Base-by-base conservation (phyloP, 2,888 invertebrate genomes). In the Automeris io region DNA sequence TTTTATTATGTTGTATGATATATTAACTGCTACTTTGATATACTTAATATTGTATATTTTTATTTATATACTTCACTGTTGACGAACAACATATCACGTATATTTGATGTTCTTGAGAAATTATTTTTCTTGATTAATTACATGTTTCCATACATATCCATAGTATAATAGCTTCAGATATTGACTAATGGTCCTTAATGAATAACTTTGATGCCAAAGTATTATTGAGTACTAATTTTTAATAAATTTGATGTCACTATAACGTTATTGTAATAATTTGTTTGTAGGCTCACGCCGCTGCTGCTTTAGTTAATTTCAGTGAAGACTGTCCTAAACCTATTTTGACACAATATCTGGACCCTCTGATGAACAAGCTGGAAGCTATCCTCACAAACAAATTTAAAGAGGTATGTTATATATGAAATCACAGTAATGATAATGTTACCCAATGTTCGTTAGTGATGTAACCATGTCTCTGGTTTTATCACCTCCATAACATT, bases 251-350 rank as follows among this genome's bases (percentile, higher is more conserved):
- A n/a, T n/a, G n/a, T n/a, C n/a, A n/a, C n/a, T n/a, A n/a, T n/a
- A n/a, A n/a, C n/a, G n/a, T n/a, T n/a, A n/a, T n/a, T n/a, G n/a
- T n/a, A 31, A 38, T 29, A 24, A 24, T 40, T 35, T 45, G 24
- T n/a, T 51, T 48, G 22, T 87, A 92, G 82, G 91, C 92, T 38
- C 92, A 92, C 55, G 91, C 91, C 55, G 95, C 98, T 32, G 99
- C 99, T 36, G 99, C 99, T 33, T 88, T 99, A 47, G 99, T 99
- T 1, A 99, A 99, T 86, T 99, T 99, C 85, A 97, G 97, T 64
- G 99, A 99, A 87, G 99, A 99, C 77, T 99, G 99, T 74, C 98
- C 99, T 0, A 98, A 99, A 76, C 90, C 92, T 56, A 96, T 99
- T 54, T 88, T 99, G 46, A 93, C 93, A 6, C 92, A 92, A 47